A percentile compares a stretch with the other conserved stretches of the same genome.
phyloP scores from a whole-genome alignment of 2,888 invertebrate species.

The Malacosoma neustria region DNA sequence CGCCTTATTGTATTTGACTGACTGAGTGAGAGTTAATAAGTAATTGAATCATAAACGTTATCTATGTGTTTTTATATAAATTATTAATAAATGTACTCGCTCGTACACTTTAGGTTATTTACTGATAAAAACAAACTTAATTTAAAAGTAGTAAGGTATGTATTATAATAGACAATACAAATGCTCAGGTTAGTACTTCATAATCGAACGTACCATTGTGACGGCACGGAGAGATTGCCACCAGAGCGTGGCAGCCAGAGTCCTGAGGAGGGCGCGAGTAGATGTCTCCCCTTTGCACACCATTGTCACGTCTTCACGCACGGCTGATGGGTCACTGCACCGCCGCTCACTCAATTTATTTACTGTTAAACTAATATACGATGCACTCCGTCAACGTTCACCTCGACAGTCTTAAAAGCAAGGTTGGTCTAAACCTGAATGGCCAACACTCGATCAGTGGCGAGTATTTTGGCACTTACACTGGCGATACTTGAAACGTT shows the following conservation, averaged over 20 bases:
- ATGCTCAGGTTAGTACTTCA: too few relatives aligned
- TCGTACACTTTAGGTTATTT: too few relatives aligned
- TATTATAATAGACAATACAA: too few relatives aligned
- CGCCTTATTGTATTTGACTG: neutral
- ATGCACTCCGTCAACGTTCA: constrained; percentile 20
- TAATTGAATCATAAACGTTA: too few relatives aligned
- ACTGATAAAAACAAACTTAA: too few relatives aligned
- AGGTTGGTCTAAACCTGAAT: constrained; percentile 21
- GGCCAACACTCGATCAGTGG: neutral
- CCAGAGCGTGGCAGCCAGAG: constrained; percentile 62
- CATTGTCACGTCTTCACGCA: constrained; percentile 67
- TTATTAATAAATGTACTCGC: too few relatives aligned
- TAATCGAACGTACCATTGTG: constrained; percentile 51
- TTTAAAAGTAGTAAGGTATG: too few relatives aligned
- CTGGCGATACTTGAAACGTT: neutral
- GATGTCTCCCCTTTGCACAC: constrained; percentile 64
- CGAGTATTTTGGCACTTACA: neutral
- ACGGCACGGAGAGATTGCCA: constrained; percentile 53
- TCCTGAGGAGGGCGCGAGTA: constrained; percentile 56
- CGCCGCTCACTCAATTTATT: constrained; percentile 31
- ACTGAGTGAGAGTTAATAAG: neutral
- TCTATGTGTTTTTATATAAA: too few relatives aligned
- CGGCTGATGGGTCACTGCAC: constrained; percentile 66
- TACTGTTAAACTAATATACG: constrained; percentile 25
- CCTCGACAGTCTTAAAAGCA: constrained; percentile 44